Evolutionary conservation across 1,140 invertebrate species (phyloP).

Genomic region (Heliconius himera): DNA sequence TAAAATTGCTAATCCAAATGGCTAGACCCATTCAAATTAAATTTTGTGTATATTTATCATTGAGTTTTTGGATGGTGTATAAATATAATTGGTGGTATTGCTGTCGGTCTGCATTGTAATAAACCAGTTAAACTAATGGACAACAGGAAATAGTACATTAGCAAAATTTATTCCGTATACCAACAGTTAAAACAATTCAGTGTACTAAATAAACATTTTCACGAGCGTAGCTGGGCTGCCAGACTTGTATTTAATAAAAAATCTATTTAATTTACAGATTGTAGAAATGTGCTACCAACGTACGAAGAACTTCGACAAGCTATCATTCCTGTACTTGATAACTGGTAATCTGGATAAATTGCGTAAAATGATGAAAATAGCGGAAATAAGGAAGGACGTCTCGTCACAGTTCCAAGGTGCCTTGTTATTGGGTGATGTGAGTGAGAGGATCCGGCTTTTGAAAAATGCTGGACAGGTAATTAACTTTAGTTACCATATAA

Average conservation of each 20-base stretch:
- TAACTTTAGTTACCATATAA: neutral
- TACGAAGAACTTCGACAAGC: constrained; percentile 99
- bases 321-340: constrained; percentile 98
- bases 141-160: no score
- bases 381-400: constrained; percentile 96
- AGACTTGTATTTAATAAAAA: neutral
- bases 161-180: no score
- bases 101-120: no score
- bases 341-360: constrained; percentile 99
- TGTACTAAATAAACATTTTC: no score
- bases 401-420: constrained; percentile 98
- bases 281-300: constrained; percentile 99
- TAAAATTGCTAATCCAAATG: no score
- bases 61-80: no score
- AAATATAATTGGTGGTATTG: no score
- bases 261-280: constrained; percentile 56
- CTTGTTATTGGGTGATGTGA: constrained; percentile 94
- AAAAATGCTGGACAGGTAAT: constrained; percentile 86
- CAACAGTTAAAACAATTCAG: no score
- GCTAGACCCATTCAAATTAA: no score
- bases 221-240: neutral
- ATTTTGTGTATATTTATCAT: no score
- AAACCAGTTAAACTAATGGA: no score
- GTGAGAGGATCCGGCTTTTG: constrained; percentile 95
- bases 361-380: constrained; percentile 99